Percentiles rank a stretch among this genome's conserved stretches.
Evolutionary conservation across 2,113 vertebrate genomes (phyloP).

Genomic region (Saguinus midas): DNA sequence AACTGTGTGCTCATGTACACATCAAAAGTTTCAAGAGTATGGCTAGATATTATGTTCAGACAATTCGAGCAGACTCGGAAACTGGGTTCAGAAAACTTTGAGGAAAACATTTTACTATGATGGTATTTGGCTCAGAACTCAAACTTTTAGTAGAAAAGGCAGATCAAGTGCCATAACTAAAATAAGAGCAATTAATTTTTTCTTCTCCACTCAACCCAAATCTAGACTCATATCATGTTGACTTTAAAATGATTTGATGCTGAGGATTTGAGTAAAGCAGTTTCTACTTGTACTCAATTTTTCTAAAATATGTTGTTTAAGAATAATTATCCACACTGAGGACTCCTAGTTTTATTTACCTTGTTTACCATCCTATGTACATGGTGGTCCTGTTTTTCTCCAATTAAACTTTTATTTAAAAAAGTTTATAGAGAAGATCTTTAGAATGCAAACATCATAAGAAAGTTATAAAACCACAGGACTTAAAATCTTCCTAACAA

Average conservation of each 20-base stretch:
- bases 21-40: slow-evolving; percentile 67
- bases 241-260: slow-evolving; percentile 25
- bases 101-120: not conserved
- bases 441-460: slow-evolving; percentile 67
- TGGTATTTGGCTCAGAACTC: not conserved
- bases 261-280: not conserved
- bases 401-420: slow-evolving; percentile 81
- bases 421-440: slow-evolving; percentile 67
- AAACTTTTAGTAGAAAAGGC: not conserved
- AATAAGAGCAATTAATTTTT: not conserved
- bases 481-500: slow-evolving; percentile 19
- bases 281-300: not conserved
- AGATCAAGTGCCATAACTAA: not conserved
- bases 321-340: not conserved
- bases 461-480: slow-evolving; percentile 24
- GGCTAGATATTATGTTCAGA: slow-evolving; percentile 66
- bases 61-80: not conserved
- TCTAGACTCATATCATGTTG: not conserved
- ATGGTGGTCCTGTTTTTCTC: slow-evolving; percentile 74
- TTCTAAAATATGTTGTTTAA: slow-evolving; percentile 42
- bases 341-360: slow-evolving; percentile 25
- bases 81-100: not conserved
- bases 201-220: not conserved
- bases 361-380: slow-evolving; percentile 42
- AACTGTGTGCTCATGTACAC: slow-evolving; percentile 78